A percentile compares a stretch with the other conserved stretches of the same genome.
phyloP scores from a whole-genome alignment of 2,113 vertebrate genomes.

The Hoplias malabaricus region DNA sequence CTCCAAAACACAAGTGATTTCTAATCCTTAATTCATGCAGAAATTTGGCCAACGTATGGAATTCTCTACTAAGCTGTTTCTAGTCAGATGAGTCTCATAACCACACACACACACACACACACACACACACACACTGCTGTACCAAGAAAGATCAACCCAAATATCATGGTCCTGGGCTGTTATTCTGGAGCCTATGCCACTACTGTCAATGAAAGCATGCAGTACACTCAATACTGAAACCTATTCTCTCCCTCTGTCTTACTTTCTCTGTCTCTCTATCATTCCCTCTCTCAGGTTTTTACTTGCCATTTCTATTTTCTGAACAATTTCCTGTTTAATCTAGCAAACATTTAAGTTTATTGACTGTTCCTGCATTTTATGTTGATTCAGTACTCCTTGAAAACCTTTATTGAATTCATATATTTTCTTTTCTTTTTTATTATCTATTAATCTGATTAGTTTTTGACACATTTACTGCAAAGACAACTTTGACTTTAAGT shows the following conservation, averaged over 20 bases:
- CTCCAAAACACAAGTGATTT: too few relatives aligned
- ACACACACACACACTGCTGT: too few relatives aligned
- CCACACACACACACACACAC: too few relatives aligned
- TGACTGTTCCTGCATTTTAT: neutral
- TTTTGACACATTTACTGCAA: neutral
- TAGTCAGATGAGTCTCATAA: too few relatives aligned
- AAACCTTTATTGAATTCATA: neutral
- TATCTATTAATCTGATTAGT: neutral
- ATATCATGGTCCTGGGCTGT: neutral
- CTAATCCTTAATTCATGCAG: too few relatives aligned
- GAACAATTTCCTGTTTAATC: neutral
- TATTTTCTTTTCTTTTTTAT: neutral
- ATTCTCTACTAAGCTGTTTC: too few relatives aligned
- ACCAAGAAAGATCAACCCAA: neutral
- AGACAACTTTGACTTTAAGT: neutral
- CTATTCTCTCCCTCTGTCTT: neutral
- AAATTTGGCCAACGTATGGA: too few relatives aligned
- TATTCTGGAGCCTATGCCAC: neutral
- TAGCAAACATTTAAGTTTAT: neutral
- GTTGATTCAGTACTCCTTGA: neutral
- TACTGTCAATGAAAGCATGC: constrained; percentile 9
- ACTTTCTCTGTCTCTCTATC: neutral
- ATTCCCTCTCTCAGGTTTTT: neutral
- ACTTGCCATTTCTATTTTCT: neutral
- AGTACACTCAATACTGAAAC: neutral